A percentile compares a stretch with the other conserved stretches of the same genome.
Conservation (phyloP, 1,140 invertebrate genomes). For the Papilio glaucus region DNA sequence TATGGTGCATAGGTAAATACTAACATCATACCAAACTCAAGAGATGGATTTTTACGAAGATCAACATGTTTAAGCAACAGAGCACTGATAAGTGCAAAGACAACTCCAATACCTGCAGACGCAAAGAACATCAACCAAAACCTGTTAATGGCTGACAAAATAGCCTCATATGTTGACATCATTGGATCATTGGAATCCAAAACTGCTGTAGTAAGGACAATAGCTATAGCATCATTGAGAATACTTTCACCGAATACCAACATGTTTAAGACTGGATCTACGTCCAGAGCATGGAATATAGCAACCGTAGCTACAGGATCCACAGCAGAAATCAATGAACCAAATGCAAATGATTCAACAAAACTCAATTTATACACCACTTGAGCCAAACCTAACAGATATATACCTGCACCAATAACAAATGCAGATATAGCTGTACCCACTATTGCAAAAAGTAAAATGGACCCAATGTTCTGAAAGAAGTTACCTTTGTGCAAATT, state of each 20-base stretch:
- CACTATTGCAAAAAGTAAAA: constrained; percentile 97
- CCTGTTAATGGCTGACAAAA: constrained; percentile 94
- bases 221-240: constrained; percentile 98
- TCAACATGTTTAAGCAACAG: constrained; percentile 98
- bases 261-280: constrained; percentile 98
- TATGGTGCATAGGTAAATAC: constrained; percentile 99
- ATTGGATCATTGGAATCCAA: constrained; percentile 89
- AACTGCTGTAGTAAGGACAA: constrained; percentile 96
- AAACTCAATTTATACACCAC: constrained; percentile 96
- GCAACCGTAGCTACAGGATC: constrained; percentile 99
- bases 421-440: constrained; percentile 98
- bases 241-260: constrained; percentile 99
- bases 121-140: constrained; percentile 99
- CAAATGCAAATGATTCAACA: constrained; percentile 99
- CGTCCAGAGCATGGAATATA: constrained; percentile 98
- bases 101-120: constrained; percentile 97
- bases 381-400: constrained; percentile 94
- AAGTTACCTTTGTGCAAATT: constrained; percentile 99
- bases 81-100: constrained; percentile 97
- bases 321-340: constrained; percentile 98
- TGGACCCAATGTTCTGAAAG: constrained; percentile 98
- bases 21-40: constrained; percentile 99
- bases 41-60: constrained; percentile 97
- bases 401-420: constrained; percentile 96
- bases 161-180: constrained; percentile 91